Percentiles rank a stretch among this genome's conserved stretches.
These are phyloP conservation scores for Chlorospingus flavigularis DNA, from an alignment of 2,797 vertebrate genomes.

Conservation along the genomic window DNA sequence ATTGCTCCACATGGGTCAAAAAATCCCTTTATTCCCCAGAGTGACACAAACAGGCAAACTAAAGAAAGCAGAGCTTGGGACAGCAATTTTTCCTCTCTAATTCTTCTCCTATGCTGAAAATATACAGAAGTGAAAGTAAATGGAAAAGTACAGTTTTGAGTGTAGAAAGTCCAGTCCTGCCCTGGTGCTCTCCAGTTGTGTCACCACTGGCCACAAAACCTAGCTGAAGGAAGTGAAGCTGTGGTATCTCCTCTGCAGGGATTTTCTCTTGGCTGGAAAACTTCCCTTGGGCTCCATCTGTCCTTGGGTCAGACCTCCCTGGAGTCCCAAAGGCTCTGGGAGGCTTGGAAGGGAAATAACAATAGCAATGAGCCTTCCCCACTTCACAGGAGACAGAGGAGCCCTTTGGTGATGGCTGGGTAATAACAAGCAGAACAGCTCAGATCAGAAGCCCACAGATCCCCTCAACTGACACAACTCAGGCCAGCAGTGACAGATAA, in stretches of 20 bases:
- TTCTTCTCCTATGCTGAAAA: background rate
- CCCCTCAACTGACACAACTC: background rate
- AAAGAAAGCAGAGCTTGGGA: background rate
- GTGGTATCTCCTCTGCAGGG: rapidly evolving
- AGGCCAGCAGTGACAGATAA: background rate
- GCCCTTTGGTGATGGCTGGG: rapidly evolving
- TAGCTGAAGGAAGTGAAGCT: background rate
- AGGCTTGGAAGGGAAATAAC: background rate
- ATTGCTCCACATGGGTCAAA: background rate
- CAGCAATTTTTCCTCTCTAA: background rate
- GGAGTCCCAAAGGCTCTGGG: background rate
- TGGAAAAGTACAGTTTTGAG: background rate
- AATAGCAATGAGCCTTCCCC: background rate
- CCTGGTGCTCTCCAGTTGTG: background rate
- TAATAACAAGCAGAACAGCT: background rate
- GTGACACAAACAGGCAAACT: background rate
- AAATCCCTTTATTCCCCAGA: background rate
- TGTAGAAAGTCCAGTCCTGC: background rate
- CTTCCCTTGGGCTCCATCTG: background rate
- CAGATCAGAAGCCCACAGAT: background rate
- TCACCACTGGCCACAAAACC: background rate
- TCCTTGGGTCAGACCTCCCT: background rate
- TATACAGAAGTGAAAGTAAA: conserved; percentile 5
- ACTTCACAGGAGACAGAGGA: background rate
- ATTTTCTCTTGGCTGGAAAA: background rate